A percentile compares a stretch with the other conserved stretches of the same genome.
phyloP scores from a whole-genome alignment of 2,888 invertebrate genomes.

The Mythimna lalbum region DNA sequence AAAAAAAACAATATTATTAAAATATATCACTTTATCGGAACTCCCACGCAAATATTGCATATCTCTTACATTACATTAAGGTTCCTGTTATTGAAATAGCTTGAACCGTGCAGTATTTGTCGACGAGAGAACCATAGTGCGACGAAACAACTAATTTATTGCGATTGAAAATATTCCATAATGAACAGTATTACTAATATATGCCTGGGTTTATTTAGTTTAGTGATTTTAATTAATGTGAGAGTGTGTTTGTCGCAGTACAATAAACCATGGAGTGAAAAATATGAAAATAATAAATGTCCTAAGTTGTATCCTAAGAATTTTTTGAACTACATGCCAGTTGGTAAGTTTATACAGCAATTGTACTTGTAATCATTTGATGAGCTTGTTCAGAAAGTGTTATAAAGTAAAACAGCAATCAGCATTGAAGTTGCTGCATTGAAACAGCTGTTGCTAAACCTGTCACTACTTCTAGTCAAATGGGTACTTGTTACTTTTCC shows the following conservation, averaged over 20 bases:
- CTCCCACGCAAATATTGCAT: slow-evolving; percentile 75
- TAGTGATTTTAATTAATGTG: slow-evolving; percentile 74
- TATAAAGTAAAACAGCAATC: neutral
- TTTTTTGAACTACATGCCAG: slow-evolving; percentile 90
- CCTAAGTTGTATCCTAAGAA: slow-evolving; percentile 90
- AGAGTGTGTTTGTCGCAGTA: slow-evolving; percentile 79
- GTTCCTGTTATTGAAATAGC: slow-evolving; percentile 71
- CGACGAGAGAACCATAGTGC: slow-evolving; percentile 37
- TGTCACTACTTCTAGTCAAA: neutral
- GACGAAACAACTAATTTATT: slow-evolving; percentile 34
- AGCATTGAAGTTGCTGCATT: neutral
- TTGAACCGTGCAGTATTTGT: slow-evolving; percentile 42
- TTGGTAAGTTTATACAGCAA: slow-evolving; percentile 81
- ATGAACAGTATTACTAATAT: slow-evolving; percentile 66
- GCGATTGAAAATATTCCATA: slow-evolving; percentile 46
- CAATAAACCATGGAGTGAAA: slow-evolving; percentile 86
- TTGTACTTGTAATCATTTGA: slow-evolving; percentile 2
- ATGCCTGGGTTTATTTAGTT: slow-evolving; percentile 69
- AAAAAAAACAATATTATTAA: slow-evolving; percentile 28
- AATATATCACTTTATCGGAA: slow-evolving; percentile 68
- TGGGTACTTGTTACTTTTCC: neutral
- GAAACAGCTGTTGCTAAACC: slow-evolving; percentile 36
- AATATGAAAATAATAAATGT: slow-evolving; percentile 88
- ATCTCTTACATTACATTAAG: slow-evolving; percentile 66
- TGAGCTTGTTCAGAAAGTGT: neutral